Evolutionary conservation across 2,797 vertebrate species (phyloP), one percentile per base, ranked within the genome.

Genomic region (Cuculus canorus): DNA sequence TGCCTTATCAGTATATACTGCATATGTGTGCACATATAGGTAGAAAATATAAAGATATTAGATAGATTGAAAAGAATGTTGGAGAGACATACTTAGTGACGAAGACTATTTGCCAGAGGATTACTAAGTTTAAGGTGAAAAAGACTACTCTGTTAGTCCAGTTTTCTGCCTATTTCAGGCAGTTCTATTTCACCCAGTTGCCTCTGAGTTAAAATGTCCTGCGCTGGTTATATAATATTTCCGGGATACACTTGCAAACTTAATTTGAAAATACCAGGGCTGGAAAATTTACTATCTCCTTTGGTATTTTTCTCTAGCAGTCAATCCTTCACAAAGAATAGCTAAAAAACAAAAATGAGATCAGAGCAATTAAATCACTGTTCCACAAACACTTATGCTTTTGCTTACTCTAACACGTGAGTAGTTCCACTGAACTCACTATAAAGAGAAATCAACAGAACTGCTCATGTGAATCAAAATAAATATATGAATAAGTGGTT

Each of bases 291-390:
- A 16, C 28, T 48, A 1, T 52, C 17, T 28, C 9, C 5, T 73
- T 79, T 68, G 30, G 52, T 53, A 9, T 16, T 75, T 81, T 77
- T 33, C 43, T 88, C 28, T 33, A 64, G 35, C 27, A 90, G 33
- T 70, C 72, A 92, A 47, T 57, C 5, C 32, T 82, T 82, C 66
- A 63, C 0, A 2, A 91, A 59, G 48, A 85, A 45, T n/a, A 79
- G 33, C 16, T 64, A 21, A 90, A 93, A 93, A 75, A 48, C 78
- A 75, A 61, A 54, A 75, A 5, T 2, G 19, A 77, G 32, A 90
- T 70, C 54, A 80, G 88, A 93, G 73, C 86, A 92, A 95, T 93
- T 96, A 96, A 95, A 95, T 96, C 96, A 95, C 82, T 93, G 66
- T 94, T 86, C 48, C 19, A 61, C 66, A 92, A 96, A 95, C 85